These are phyloP conservation scores for Didymodactylos carnosus DNA, from an alignment of 2,888 invertebrate species.

Conservation along the genomic window DNA sequence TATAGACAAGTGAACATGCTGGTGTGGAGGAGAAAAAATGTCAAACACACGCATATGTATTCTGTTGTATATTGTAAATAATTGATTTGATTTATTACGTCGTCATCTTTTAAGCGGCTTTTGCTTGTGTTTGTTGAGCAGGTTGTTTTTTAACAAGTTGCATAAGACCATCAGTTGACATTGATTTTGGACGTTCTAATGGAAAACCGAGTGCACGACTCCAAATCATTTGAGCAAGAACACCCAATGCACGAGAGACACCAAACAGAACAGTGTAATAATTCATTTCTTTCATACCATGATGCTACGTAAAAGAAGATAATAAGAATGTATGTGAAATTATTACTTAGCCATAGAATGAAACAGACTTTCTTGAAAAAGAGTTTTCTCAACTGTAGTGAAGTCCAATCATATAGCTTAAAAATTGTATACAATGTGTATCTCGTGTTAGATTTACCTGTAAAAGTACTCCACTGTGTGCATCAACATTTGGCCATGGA, in stretches of 20 bases:
- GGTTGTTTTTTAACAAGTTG: conserved; percentile 23
- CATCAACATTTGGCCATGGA: conserved; percentile 95
- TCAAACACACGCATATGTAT: no score
- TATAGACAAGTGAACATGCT: no score
- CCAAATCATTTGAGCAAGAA: conserved; percentile 62
- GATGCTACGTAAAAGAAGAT: conserved; percentile 45
- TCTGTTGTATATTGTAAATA: no score
- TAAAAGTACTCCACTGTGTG: conserved; percentile 75
- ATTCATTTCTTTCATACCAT: conserved; percentile 71
- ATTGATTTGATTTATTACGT: no score
- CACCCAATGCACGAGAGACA: conserved; percentile 67
- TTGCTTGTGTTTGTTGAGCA: no score
- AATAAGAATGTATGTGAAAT: neutral
- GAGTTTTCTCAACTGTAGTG: no score
- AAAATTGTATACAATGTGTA: no score
- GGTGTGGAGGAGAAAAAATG: no score
- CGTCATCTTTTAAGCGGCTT: no score
- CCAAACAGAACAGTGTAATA: conserved; percentile 83
- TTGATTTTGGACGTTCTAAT: conserved; percentile 65
- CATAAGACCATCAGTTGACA: conserved; percentile 52
- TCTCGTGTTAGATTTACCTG: no score
- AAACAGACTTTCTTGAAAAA: no score
- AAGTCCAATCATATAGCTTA: no score
- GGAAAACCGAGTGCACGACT: conserved; percentile 64
- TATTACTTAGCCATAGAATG: neutral